Conservation (phyloP, 2,797 vertebrate genomes). For the Podarcis siculus region DNA sequence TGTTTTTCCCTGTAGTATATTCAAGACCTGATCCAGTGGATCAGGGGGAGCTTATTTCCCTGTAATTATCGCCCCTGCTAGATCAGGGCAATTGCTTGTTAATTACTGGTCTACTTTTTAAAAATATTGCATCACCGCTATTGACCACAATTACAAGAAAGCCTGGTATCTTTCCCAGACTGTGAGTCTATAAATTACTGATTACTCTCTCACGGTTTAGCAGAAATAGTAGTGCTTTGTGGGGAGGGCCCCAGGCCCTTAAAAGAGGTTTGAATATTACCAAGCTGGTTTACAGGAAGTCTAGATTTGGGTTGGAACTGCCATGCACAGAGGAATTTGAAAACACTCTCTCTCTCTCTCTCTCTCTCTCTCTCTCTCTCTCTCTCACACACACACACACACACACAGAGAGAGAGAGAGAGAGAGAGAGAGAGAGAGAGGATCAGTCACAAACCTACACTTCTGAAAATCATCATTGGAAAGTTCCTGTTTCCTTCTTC, state of each 20-base stretch:
- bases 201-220: background rate
- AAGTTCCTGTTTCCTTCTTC: conserved; percentile 57
- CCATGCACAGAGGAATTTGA: conserved; percentile 18
- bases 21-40: background rate
- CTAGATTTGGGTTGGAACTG: conserved; percentile 33
- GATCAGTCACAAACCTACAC: background rate
- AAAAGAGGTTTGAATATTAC: conserved; percentile 17
- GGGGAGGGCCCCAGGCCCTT: background rate
- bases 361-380: too few species aligned
- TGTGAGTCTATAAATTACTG: conserved; percentile 2
- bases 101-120: background rate
- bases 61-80: background rate
- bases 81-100: background rate
- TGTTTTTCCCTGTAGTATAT: background rate
- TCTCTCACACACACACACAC: background rate
- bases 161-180: background rate
- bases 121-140: background rate
- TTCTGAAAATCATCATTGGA: conserved; percentile 33
- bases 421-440: background rate
- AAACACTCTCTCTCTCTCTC: too few species aligned
- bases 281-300: background rate
- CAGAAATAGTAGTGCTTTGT: background rate
- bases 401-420: background rate
- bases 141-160: conserved; percentile 22
- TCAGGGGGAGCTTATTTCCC: background rate